Conservation (phyloP, 1,140 invertebrate species). For the Ceratina japonica region DNA sequence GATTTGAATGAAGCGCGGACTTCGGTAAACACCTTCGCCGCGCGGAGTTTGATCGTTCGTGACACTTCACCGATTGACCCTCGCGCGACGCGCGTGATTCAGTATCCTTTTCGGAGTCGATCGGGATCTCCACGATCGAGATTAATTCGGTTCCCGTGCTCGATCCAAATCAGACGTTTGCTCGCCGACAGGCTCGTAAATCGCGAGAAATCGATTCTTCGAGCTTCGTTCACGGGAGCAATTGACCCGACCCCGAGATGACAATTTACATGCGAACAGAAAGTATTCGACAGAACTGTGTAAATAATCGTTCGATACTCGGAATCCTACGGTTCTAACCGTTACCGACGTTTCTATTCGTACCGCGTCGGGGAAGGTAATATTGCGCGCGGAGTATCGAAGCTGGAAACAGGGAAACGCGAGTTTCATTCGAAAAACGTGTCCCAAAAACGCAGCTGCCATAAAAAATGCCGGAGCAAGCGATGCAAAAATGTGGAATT, state of each 20-base stretch:
- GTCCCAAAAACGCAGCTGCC: no score
- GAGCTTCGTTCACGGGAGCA: no score
- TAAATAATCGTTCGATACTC: no score
- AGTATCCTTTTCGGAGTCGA: no score
- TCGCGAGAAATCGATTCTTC: background rate
- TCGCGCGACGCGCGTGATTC: background rate
- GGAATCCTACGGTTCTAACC: no score
- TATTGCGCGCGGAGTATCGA: no score
- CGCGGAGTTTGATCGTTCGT: slow-evolving; percentile 26
- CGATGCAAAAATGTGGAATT: no score
- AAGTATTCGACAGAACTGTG: no score
- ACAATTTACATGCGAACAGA: no score
- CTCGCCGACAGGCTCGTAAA: background rate
- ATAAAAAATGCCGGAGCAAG: background rate
- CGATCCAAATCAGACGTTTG: background rate
- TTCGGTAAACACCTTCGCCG: slow-evolving; percentile 10
- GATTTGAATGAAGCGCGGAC: background rate
- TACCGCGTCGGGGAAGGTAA: no score
- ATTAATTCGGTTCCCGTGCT: slow-evolving; percentile 4
- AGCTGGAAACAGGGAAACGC: background rate
- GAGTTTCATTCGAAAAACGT: background rate
- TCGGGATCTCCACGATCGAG: background rate
- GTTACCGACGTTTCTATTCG: no score
- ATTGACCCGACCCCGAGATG: no score
- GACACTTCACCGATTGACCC: slow-evolving; percentile 27